Base-by-base conservation (phyloP, 2,113 vertebrate species). In the Aspiorhynchus laticeps region DNA sequence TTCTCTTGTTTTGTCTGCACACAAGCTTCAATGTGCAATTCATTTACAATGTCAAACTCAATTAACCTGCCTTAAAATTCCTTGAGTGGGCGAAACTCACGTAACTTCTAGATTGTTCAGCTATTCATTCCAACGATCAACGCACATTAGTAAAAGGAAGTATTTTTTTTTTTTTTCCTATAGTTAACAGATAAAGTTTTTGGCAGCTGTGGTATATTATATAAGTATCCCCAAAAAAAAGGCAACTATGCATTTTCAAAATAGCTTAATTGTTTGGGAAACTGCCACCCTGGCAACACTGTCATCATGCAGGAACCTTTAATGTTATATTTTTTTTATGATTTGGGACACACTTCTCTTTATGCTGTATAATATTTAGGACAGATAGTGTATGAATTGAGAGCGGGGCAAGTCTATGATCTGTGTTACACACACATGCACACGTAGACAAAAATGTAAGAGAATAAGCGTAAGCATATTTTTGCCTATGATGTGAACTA, bases 371-470 rank as follows among this genome's bases (percentile, higher is more conserved):
- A 26, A 0, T 46, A n/a, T 46, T 46, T 75, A 26, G 73, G 74
- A 28, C 41, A 76, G 41, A 28, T 15, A 15, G 41, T 15, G 74
- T 76, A 0, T 3, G 7, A 76, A 15, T 28, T 15, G 41, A n/a
- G 41, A 48, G n/a, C n/a, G n/a, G 7, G 17, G 74, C 74, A 48
- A 46, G 41, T 76, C n/a, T 48, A 28, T 46, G 41, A 46, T 75
- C 69, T 73, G 36, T n/a, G 36, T 74, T 48, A 15, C 73, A 12
- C 38, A 26, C 46, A 86, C 88, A 83, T 84, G 78, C 71, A 84
- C 83, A 63, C 38, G 41, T 77, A 61, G 76, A 73, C 80, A 88
- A 46, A 80, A 33, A 61, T 46, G 63, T 8, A 76, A 76, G 74
- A 76, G 74, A 76, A 76, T 76, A 76, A 76, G 41, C 3, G 41